phyloP scores from a whole-genome alignment of 2,888 invertebrate species.

The Colostygia pectinataria region DNA sequence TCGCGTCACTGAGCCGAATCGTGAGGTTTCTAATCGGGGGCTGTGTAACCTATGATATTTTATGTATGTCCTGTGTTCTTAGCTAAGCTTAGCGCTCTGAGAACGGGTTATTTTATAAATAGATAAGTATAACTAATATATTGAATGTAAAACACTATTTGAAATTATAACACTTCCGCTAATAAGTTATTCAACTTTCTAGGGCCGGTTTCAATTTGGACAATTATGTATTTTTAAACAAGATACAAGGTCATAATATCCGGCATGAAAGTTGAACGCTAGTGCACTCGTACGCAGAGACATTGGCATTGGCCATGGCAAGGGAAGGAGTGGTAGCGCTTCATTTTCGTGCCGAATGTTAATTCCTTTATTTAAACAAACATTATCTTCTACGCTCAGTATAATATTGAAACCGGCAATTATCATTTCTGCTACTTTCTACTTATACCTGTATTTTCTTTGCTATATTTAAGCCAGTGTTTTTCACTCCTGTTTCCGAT shows the following conservation, averaged over 20 bases:
- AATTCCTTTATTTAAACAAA: no score
- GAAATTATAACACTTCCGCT: slow-evolving; percentile 41
- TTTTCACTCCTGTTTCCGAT: slow-evolving; percentile 7
- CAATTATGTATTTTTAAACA: no score
- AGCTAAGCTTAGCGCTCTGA: slow-evolving; percentile 79
- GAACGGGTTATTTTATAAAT: slow-evolving; percentile 65
- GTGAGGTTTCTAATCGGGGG: slow-evolving; percentile 1
- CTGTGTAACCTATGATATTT: slow-evolving; percentile 61
- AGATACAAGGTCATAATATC: no score
- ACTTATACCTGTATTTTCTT: slow-evolving; percentile 30
- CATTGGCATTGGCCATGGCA: no score
- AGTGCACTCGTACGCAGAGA: no score
- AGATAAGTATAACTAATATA: slow-evolving; percentile 32
- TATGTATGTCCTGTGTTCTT: slow-evolving; percentile 74
- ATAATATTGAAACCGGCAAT: no score
- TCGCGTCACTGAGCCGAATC: not conserved
- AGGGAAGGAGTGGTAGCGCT: no score
- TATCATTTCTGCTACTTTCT: not conserved
- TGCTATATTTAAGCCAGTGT: slow-evolving; percentile 39
- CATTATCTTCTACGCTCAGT: no score
- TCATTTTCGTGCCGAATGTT: no score
- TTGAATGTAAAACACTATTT: slow-evolving; percentile 44
- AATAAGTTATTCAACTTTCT: slow-evolving; percentile 35
- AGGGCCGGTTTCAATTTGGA: slow-evolving; percentile 1
- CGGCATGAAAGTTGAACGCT: no score